Evolutionary conservation across 1,140 invertebrate species (phyloP), one percentile per base, ranked within the genome.

Genomic region (Apis florea): DNA sequence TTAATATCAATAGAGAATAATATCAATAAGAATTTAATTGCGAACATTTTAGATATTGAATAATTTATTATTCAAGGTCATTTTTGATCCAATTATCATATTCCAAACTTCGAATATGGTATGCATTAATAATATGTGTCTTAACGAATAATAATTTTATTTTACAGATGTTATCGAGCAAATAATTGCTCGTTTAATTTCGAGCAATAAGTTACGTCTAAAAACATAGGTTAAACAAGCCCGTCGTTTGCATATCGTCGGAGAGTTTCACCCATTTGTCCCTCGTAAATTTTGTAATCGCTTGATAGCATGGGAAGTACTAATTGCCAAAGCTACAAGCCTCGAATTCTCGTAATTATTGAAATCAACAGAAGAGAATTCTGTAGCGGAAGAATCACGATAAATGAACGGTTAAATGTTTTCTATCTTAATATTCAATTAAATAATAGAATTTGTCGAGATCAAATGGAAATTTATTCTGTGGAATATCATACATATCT

Each of bases 381-480:
- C 9, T 47, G 31, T 66, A 40, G 4, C 11, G 19, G 47, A 67
- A 49, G 66, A 67, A 24, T 8, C 66, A 40, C 2, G 1, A 9
- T 40, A 64, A 66, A 40, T 47, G 31, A 64, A 66, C 63, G 10
- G 66, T 68, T 9, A 9, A 71, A 19, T 26, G 21, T 40, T 70
- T 21, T 59, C 19, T 24, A 1, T 24, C 19, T 70, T 26, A 21
- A 68, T n/a, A 59, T 69, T 56, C 19, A 51, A 71, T 26, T 54
- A 15, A 54, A 31, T 26, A 12, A 17, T 26, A 11, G 24, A 17
- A 51, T 51, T 24, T 4, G 0, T 13, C 1, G 66, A n/a, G 24
- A 17, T 40, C 24, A n/a, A 71, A 70, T 61, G 24, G 19, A 31
- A 59, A 69, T 78, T 78, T 49, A 69, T 69, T 24, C 40, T n/a